These are phyloP conservation scores for Leptoteleia sp. DNA, from an alignment of 1,140 invertebrate species.

Conservation along the genomic window DNA sequence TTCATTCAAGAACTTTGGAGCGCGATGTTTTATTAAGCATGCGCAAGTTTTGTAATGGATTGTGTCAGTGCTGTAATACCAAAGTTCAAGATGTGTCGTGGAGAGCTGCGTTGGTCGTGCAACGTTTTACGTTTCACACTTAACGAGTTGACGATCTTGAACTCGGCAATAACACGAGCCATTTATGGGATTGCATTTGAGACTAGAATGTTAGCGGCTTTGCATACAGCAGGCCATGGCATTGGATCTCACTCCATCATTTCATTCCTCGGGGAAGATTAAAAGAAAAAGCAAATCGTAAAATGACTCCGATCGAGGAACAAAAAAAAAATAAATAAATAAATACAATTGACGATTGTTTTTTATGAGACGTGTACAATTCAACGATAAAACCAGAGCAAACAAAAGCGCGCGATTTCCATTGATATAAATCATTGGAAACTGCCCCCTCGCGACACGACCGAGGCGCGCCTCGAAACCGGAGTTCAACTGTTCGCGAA, in stretches of 20 bases:
- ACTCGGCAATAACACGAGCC: constrained; percentile 53
- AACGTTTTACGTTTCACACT: constrained; percentile 52
- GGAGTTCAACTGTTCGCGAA: constrained; percentile 41
- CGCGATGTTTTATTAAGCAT: constrained; percentile 33
- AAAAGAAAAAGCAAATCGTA: too few species aligned
- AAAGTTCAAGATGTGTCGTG: too few species aligned
- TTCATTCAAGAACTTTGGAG: constrained; percentile 13
- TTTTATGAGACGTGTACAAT: neutral
- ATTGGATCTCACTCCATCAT: constrained; percentile 35
- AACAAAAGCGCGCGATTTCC: too few species aligned
- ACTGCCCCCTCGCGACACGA: neutral
- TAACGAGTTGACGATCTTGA: constrained; percentile 63
- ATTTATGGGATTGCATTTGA: constrained; percentile 61
- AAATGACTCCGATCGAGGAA: too few species aligned
- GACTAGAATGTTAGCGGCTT: constrained; percentile 53
- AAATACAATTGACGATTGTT: neutral
- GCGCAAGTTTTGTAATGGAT: constrained; percentile 33
- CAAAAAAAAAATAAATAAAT: constrained; percentile 8
- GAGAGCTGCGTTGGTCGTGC: too few species aligned
- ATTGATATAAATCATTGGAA: constrained; percentile 11
- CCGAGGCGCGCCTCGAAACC: constrained; percentile 7
- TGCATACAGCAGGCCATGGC: constrained; percentile 44
- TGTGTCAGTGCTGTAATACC: too few species aligned
- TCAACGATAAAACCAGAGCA: neutral
- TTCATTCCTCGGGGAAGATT: too few species aligned